Percentiles rank a stretch among this genome's conserved stretches.
These are phyloP conservation scores for Lycaena phlaeas DNA, from an alignment of 2,888 invertebrate genomes.

Conservation along the genomic window DNA sequence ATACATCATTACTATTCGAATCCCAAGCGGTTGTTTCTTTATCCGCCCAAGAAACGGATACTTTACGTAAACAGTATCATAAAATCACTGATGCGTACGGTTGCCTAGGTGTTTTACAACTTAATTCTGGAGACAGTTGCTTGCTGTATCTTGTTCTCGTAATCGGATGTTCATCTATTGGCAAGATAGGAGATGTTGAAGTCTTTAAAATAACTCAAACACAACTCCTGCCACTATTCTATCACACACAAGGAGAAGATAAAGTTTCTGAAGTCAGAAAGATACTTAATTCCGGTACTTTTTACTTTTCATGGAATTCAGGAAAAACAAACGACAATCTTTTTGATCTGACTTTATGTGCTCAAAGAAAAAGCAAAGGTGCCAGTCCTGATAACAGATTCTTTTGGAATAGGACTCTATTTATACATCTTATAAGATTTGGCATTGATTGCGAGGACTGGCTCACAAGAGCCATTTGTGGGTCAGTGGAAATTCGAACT, in stretches of 20 bases:
- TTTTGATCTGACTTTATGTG: slow-evolving; percentile 94
- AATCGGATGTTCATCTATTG: slow-evolving; percentile 96
- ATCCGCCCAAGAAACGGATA: slow-evolving; percentile 90
- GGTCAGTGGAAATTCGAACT: slow-evolving; percentile 96
- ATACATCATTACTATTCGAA: slow-evolving; percentile 91
- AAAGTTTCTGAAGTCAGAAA: slow-evolving; percentile 81
- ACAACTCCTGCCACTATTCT: slow-evolving; percentile 89
- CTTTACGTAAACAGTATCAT: slow-evolving; percentile 89
- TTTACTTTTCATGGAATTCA: slow-evolving; percentile 93
- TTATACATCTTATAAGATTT: slow-evolving; percentile 92
- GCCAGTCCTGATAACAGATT: slow-evolving; percentile 93
- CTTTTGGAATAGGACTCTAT: slow-evolving; percentile 98
- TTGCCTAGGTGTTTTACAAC: slow-evolving; percentile 92
- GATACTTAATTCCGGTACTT: slow-evolving; percentile 96
- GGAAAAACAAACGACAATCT: slow-evolving; percentile 61
- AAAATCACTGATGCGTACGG: slow-evolving; percentile 97
- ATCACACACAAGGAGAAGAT: slow-evolving; percentile 76
- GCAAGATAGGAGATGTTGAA: slow-evolving; percentile 95
- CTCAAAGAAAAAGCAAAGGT: slow-evolving; percentile 89
- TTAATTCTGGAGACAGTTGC: slow-evolving; percentile 88
- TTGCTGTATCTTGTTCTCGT: slow-evolving; percentile 93
- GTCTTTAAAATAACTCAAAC: slow-evolving; percentile 96
- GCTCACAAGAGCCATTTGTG: slow-evolving; percentile 97
- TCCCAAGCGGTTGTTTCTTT: slow-evolving; percentile 92
- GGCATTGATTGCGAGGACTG: slow-evolving; percentile 92